Conservation (phyloP, 2,113 vertebrate genomes). For the Circaetus gallicus region DNA sequence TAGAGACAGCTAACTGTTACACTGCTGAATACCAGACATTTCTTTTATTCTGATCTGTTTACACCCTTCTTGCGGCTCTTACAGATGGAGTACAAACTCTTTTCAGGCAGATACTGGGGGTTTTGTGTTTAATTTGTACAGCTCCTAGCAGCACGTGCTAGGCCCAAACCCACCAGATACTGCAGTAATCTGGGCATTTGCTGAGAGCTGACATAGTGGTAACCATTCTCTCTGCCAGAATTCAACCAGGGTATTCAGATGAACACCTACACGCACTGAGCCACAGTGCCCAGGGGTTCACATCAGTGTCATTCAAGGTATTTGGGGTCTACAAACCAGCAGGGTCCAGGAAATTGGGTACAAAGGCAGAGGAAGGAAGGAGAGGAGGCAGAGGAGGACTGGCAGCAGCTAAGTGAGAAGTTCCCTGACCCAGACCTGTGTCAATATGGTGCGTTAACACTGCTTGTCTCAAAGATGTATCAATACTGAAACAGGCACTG, state of each 20-base stretch:
- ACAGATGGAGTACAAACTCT: not conserved
- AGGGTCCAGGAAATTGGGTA: not conserved
- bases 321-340: not conserved
- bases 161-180: not conserved
- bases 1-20: not conserved
- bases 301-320: not conserved
- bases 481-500: not conserved
- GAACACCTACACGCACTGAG: not conserved
- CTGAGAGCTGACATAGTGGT: not conserved
- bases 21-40: not conserved
- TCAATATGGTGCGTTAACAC: not conserved
- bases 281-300: not conserved
- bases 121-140: not conserved
- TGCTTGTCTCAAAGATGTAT: not conserved
- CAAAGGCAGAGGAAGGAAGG: not conserved
- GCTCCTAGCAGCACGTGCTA: not conserved
- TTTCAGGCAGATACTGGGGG: not conserved
- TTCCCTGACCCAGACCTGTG: not conserved
- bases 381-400: not conserved
- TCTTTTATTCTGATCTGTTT: not conserved
- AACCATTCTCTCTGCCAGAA: not conserved
- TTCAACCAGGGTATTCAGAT: not conserved
- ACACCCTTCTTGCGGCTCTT: not conserved
- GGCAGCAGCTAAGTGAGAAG: not conserved
- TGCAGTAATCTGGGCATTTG: not conserved